Conservation (phyloP, 2,888 invertebrate species). For the Ormyrus labotus region DNA sequence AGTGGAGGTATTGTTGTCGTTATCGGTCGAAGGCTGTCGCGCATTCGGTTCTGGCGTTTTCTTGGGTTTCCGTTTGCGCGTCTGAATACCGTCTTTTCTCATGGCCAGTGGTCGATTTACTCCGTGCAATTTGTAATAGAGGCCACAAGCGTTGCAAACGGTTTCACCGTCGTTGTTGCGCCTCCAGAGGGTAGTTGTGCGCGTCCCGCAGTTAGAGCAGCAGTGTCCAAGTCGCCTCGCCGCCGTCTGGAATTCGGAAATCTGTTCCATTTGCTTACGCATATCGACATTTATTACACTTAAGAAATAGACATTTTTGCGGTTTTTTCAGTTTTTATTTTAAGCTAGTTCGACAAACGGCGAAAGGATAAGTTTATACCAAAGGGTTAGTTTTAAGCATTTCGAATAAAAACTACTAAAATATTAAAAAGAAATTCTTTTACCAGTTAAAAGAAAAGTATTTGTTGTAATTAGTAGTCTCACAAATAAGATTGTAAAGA, state of each 20-base stretch:
- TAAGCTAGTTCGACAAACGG: too few relatives aligned
- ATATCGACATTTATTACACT: constrained; percentile 33
- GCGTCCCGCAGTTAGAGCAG: constrained; percentile 98
- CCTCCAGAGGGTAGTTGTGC: constrained; percentile 97
- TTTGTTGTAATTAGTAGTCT: too few relatives aligned
- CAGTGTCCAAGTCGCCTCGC: constrained; percentile 92
- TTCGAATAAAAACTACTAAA: too few relatives aligned
- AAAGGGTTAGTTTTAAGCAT: too few relatives aligned
- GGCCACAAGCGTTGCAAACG: constrained; percentile 98
- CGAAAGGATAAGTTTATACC: too few relatives aligned
- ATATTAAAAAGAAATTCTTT: too few relatives aligned
- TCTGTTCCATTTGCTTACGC: constrained; percentile 75
- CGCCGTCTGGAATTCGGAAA: constrained; percentile 83
- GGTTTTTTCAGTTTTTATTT: too few relatives aligned
- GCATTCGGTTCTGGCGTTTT: constrained; percentile 79
- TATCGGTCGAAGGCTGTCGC: constrained; percentile 64
- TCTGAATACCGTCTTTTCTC: constrained; percentile 98
- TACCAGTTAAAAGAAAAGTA: too few relatives aligned
- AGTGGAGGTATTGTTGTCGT: constrained; percentile 63
- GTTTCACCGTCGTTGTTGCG: constrained; percentile 98
- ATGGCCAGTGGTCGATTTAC: constrained; percentile 94
- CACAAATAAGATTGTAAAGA: too few relatives aligned
- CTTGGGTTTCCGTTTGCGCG: constrained; percentile 95
- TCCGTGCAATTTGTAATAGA: constrained; percentile 97
- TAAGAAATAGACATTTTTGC: background rate